These are phyloP conservation scores for Ophiodon elongatus DNA, from an alignment of 2,113 vertebrate genomes.

Conservation along the genomic window DNA sequence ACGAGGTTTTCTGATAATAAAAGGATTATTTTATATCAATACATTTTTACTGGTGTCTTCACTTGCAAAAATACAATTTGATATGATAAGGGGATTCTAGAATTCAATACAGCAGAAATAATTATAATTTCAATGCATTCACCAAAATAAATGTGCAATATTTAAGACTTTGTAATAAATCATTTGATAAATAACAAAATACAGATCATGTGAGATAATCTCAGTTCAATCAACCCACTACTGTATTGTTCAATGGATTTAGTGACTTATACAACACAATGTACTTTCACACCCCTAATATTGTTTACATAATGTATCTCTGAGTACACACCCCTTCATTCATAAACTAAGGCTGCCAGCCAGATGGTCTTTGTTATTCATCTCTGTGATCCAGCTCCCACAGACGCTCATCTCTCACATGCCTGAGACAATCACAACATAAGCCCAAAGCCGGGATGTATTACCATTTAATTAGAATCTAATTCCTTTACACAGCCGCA, in stretches of 20 bases:
- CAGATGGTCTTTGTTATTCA: conserved; percentile 34
- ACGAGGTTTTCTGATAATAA: neutral
- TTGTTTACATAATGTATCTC: neutral
- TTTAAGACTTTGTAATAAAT: neutral
- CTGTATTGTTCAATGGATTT: neutral
- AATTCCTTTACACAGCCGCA: conserved; percentile 1
- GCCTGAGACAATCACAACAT: conserved; percentile 6
- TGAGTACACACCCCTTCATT: neutral
- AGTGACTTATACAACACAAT: neutral
- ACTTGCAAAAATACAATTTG: neutral
- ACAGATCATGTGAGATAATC: neutral
- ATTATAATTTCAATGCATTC: neutral
- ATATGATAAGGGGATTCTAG: neutral
- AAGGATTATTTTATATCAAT: neutral
- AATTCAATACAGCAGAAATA: neutral
- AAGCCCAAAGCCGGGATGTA: neutral
- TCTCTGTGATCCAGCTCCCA: conserved; percentile 12
- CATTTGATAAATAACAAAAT: neutral
- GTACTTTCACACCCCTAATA: neutral
- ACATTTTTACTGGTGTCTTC: conserved; percentile 2
- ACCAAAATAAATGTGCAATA: neutral
- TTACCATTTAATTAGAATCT: conserved; percentile 18
- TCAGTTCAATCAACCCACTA: neutral
- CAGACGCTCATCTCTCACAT: conserved; percentile 25
- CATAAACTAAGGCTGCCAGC: neutral